Conservation (phyloP, 2,888 invertebrate genomes). For the Laothoe populi region DNA sequence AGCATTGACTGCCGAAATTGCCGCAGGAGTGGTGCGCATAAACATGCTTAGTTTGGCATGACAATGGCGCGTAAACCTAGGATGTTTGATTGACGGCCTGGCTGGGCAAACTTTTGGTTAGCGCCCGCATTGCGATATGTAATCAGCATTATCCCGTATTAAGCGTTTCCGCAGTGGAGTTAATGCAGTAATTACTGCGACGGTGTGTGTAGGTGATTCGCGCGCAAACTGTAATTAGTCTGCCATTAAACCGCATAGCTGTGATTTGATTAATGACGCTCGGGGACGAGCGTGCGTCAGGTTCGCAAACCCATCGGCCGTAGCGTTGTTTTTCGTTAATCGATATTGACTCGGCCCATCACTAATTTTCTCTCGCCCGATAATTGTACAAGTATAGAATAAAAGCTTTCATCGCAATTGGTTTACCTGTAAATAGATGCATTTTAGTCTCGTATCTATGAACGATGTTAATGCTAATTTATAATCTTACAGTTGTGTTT, state of each 20-base stretch:
- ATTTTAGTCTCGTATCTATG: not conserved
- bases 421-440: conserved; percentile 28
- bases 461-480: conserved; percentile 8
- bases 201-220: conserved; percentile 61
- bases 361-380: conserved; percentile 37
- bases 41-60: conserved; percentile 40
- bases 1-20: conserved; percentile 17
- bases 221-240: conserved; percentile 78
- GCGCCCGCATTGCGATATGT: conserved; percentile 63
- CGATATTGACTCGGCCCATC: conserved; percentile 47
- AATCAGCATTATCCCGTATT: conserved; percentile 63
- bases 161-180: conserved; percentile 59
- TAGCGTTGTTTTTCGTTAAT: conserved; percentile 61
- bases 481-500: not conserved
- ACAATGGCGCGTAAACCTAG: conserved; percentile 43
- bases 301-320: conserved; percentile 41
- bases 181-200: conserved; percentile 65
- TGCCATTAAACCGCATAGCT: conserved; percentile 75
- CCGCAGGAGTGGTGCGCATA: conserved; percentile 30
- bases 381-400: conserved; percentile 21
- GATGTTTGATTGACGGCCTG: conserved; percentile 58
- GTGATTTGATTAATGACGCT: conserved; percentile 77
- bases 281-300: conserved; percentile 48
- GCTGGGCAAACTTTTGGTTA: conserved; percentile 54
- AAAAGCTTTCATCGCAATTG: conserved; percentile 33